Base-by-base conservation (phyloP, 2,888 invertebrate species). In the Lysandra bellargus region DNA sequence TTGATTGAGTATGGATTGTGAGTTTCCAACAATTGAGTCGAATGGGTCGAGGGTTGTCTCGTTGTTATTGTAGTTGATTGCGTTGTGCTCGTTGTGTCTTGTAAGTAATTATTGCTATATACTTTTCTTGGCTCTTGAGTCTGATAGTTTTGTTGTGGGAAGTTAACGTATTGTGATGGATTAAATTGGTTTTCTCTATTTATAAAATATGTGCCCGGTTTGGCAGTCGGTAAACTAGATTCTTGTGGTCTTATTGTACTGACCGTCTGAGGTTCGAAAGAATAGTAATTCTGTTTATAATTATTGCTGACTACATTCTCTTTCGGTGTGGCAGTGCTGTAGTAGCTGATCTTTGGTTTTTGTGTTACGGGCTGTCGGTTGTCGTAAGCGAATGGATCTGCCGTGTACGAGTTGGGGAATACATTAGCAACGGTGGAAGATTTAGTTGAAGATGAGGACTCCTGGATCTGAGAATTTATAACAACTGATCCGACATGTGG, bases 401-500 rank as follows among this genome's bases (percentile, higher is more conserved):
- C 64, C 30, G 88, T 82, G 73, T 90, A 90, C n/a, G 89, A 85
- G 76, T 87, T 87, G 2, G 87, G 86, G 17, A 86, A 85, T 14
- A 85, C 81, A 79, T 87, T 85, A 60, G 87, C 83, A 30, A 82
- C 77, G 30, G 87, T 86, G 3, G 85, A 82, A 1, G 86, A 80
- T 74, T 86, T 84, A 5, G 81, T 78, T 17, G 82, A 64, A n/a
- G 86, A 83, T n/a, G 87, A 79, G 12, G 88, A 83, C 17, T 87
- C 82, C 80, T 91, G 92, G 40, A 92, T 93, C 82, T 91, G 90
- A 6, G 95, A 94, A 84, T 96, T 96, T 1, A 98, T 95, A 0
- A 98, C 97, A 4, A 98, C 97, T 0, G 98, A 98, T 1, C 98
- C 98, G 0, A 98, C 97, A 85, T 98, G 98, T 0, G 98, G 98